phyloP scores from a whole-genome alignment of 2,888 invertebrate species.

The Papilio demoleus region DNA sequence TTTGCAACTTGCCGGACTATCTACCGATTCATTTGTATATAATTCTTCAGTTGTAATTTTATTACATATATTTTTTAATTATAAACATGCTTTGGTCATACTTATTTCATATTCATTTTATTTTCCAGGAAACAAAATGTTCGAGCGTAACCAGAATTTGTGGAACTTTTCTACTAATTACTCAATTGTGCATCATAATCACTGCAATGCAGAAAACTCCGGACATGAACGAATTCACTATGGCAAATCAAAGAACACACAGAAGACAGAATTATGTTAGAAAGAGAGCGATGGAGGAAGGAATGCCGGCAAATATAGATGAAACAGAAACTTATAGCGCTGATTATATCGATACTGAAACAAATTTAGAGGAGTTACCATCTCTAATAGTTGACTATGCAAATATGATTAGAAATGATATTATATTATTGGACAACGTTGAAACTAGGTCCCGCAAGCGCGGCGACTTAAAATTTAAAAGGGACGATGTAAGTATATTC shows the following conservation, averaged over 20 bases:
- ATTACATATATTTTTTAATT: not conserved
- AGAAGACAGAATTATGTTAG: slow-evolving; percentile 67
- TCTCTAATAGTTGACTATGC: slow-evolving; percentile 72
- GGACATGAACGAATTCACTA: slow-evolving; percentile 60
- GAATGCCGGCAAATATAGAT: slow-evolving; percentile 55
- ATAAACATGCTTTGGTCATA: not conserved
- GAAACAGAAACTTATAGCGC: slow-evolving; percentile 55
- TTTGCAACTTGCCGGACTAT: too few relatives aligned
- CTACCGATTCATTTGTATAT: too few relatives aligned
- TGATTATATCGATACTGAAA: slow-evolving; percentile 55
- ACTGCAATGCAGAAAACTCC: slow-evolving; percentile 59
- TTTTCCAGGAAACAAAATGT: slow-evolving; percentile 24
- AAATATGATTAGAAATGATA: slow-evolving; percentile 73
- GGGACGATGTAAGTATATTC: slow-evolving; percentile 59
- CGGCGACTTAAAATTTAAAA: slow-evolving; percentile 68
- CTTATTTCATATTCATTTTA: too few relatives aligned
- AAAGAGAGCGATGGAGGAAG: slow-evolving; percentile 58
- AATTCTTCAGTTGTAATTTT: not conserved
- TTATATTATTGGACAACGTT: slow-evolving; percentile 71
- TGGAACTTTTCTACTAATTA: slow-evolving; percentile 56
- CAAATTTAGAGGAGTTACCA: slow-evolving; percentile 64
- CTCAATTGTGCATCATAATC: slow-evolving; percentile 61
- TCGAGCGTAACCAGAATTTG: slow-evolving; percentile 54
- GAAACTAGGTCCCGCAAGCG: slow-evolving; percentile 73
- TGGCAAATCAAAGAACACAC: slow-evolving; percentile 65